These are phyloP conservation scores for Eudorcas thomsonii DNA, from an alignment of 2,113 vertebrate species.

Conservation along the genomic window DNA sequence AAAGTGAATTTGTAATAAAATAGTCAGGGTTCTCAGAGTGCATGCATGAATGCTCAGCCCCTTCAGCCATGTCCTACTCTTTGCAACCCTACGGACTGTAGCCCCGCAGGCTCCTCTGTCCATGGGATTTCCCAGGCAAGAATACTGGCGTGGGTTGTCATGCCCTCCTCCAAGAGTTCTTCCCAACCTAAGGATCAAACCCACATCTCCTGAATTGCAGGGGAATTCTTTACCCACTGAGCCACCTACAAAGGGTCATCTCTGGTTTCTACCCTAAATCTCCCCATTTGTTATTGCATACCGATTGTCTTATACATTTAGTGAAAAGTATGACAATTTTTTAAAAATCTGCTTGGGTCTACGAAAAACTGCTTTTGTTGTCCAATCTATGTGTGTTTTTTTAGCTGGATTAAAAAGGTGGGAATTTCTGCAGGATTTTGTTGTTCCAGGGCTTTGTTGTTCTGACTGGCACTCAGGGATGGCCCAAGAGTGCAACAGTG, in stretches of 20 bases:
- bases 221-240: background rate
- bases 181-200: background rate
- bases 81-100: background rate
- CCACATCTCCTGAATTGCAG: background rate
- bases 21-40: conserved; percentile 42
- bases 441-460: background rate
- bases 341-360: background rate
- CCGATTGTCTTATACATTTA: conserved; percentile 19
- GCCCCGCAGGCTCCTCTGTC: background rate
- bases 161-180: background rate
- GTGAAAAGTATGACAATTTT: conserved; percentile 4
- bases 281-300: conserved; percentile 2
- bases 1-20: conserved; percentile 68
- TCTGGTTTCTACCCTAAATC: conserved; percentile 37
- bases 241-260: conserved; percentile 26
- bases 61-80: background rate
- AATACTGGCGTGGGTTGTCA: background rate
- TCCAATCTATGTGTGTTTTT: background rate
- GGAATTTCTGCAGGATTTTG: background rate
- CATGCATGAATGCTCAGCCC: background rate
- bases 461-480: background rate
- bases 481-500: background rate
- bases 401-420: background rate
- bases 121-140: background rate
- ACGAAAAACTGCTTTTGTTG: background rate